Evolutionary conservation across 2,888 invertebrate species (phyloP).

Genomic region (Epirrita christyi): DNA sequence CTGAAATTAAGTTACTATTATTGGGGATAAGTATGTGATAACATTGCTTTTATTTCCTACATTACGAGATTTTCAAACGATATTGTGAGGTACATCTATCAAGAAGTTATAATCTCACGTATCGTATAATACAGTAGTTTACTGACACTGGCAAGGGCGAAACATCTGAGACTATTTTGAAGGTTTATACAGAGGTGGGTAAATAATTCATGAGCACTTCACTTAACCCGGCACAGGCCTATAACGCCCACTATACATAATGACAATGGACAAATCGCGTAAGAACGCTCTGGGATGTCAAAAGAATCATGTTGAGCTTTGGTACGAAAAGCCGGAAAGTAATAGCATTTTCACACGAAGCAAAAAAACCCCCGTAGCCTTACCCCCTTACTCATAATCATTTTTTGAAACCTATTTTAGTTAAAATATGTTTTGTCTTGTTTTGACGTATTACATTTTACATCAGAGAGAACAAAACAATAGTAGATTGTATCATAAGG

Average conservation of each 20-base stretch:
- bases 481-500: no score
- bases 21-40: no score
- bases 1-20: no score
- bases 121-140: constrained; percentile 50
- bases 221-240: constrained; percentile 56
- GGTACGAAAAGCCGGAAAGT: not conserved
- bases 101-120: not conserved
- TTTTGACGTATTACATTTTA: no score
- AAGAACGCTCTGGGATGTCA: not conserved
- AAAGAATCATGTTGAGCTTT: not conserved
- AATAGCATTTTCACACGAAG: no score
- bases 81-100: not conserved
- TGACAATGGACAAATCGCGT: constrained; percentile 65
- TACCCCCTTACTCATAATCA: no score
- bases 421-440: no score
- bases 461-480: no score
- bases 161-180: constrained; percentile 56
- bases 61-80: not conserved
- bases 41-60: no score
- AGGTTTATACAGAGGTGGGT: constrained; percentile 55
- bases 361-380: no score
- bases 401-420: no score
- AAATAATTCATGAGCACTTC: constrained; percentile 77
- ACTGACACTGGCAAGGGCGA: constrained; percentile 41
- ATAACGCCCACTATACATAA: constrained; percentile 52